phyloP scores from a whole-genome alignment of 2,113 vertebrate species.

The Ramphastos sulfuratus region DNA sequence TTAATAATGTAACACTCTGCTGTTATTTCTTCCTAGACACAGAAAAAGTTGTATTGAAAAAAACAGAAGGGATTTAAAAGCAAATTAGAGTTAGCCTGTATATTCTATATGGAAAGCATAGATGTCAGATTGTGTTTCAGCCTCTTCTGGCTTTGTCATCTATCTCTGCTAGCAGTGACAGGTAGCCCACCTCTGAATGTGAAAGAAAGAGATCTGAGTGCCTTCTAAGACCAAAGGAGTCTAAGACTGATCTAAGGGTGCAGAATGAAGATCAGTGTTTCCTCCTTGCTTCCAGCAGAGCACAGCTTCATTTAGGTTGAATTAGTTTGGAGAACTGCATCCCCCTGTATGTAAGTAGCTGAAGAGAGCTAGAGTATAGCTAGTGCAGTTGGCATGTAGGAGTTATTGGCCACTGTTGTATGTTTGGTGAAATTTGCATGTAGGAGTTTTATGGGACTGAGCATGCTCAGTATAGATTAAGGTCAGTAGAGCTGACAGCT shows the following conservation, averaged over 20 bases:
- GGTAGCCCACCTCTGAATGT: not conserved
- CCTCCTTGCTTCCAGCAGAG: not conserved
- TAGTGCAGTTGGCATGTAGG: constrained; percentile 53
- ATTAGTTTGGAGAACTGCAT: not conserved
- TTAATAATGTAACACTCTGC: not conserved
- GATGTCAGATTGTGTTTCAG: not conserved
- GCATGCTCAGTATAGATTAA: constrained; percentile 24
- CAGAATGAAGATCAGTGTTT: not conserved
- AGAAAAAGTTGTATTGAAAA: not conserved
- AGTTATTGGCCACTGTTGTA: not conserved
- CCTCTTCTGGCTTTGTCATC: not conserved
- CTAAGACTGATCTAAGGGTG: not conserved
- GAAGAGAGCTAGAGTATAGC: not conserved
- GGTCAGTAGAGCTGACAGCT: constrained; percentile 50
- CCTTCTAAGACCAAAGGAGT: not conserved
- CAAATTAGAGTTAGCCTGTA: not conserved
- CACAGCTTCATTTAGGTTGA: not conserved
- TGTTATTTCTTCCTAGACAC: not conserved
- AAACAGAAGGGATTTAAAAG: not conserved
- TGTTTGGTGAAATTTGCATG: not conserved
- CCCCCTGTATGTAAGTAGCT: not conserved
- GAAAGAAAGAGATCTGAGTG: not conserved
- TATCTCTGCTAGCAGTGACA: not conserved
- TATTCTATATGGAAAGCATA: not conserved
- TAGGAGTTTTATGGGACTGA: constrained; percentile 36